A percentile compares a stretch with the other conserved stretches of the same genome.
Evolutionary conservation across 2,888 invertebrate genomes (phyloP).

Genomic region (Drosophila recens): DNA sequence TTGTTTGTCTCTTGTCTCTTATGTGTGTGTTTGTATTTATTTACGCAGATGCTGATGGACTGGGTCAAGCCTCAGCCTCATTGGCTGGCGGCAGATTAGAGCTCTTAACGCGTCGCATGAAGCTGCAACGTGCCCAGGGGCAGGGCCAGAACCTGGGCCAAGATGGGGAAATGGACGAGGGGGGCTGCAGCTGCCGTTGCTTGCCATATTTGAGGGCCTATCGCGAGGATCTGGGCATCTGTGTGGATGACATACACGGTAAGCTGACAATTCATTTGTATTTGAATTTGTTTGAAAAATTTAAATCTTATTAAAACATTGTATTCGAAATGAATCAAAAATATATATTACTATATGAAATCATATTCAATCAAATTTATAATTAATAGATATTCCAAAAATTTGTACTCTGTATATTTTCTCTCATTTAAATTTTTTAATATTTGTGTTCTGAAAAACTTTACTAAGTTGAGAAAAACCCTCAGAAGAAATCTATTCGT

Average conservation of each 20-base stretch:
- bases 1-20: constrained; percentile 1
- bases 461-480: too few species aligned
- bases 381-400: too few species aligned
- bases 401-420: too few species aligned
- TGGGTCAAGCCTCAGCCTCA: constrained; percentile 60
- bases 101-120: constrained; percentile 71
- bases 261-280: constrained; percentile 75
- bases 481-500: too few species aligned
- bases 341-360: too few species aligned
- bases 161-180: constrained; percentile 48
- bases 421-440: too few species aligned
- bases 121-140: constrained; percentile 46
- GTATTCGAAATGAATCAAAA: too few species aligned
- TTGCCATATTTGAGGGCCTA: constrained; percentile 91
- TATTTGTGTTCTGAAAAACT: too few species aligned
- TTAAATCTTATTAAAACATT: too few species aligned
- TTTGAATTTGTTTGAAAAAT: too few species aligned
- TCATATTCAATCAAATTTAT: too few species aligned
- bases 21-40: constrained; percentile 4
- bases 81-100: constrained; percentile 67
- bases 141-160: constrained; percentile 13
- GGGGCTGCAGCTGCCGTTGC: constrained; percentile 91
- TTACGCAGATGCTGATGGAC: constrained; percentile 52
- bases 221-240: constrained; percentile 93
- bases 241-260: constrained; percentile 95